Conservation (phyloP, 1,140 invertebrate species). For the Marisa cornuarietis region DNA sequence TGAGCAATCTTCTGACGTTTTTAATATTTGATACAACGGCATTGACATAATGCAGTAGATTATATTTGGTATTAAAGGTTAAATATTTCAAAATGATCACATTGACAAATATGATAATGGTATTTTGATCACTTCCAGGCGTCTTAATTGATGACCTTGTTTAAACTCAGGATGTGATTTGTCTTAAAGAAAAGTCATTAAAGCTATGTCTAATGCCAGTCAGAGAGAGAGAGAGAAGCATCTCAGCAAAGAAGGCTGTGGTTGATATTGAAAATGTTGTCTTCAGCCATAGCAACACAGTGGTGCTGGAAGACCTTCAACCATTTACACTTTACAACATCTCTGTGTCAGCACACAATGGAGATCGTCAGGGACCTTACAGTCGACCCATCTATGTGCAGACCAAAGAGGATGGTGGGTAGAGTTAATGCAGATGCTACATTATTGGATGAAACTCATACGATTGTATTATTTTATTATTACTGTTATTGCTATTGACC, state of each 20-base stretch:
- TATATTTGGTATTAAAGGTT: no score
- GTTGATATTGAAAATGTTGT: not conserved
- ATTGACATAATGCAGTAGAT: no score
- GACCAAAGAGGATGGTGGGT: conserved; percentile 36
- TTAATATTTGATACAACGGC: no score
- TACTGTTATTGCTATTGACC: no score
- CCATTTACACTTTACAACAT: conserved; percentile 37
- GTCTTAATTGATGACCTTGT: no score
- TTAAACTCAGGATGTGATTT: no score
- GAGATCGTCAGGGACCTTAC: conserved; percentile 16
- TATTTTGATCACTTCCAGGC: no score
- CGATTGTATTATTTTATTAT: no score
- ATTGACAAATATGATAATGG: no score
- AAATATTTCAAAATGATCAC: no score
- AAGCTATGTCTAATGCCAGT: not conserved
- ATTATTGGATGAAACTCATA: not conserved
- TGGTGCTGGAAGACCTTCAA: conserved; percentile 19
- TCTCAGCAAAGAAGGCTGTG: not conserved
- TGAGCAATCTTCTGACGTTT: no score
- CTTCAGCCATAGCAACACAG: conserved; percentile 21
- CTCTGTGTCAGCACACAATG: conserved; percentile 24
- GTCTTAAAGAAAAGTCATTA: not conserved
- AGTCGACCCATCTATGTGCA: conserved; percentile 31
- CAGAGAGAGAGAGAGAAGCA: not conserved
- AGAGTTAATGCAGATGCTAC: not conserved